These are phyloP conservation scores for Scatophagus argus DNA, from an alignment of 2,113 vertebrate species.

Conservation along the genomic window DNA sequence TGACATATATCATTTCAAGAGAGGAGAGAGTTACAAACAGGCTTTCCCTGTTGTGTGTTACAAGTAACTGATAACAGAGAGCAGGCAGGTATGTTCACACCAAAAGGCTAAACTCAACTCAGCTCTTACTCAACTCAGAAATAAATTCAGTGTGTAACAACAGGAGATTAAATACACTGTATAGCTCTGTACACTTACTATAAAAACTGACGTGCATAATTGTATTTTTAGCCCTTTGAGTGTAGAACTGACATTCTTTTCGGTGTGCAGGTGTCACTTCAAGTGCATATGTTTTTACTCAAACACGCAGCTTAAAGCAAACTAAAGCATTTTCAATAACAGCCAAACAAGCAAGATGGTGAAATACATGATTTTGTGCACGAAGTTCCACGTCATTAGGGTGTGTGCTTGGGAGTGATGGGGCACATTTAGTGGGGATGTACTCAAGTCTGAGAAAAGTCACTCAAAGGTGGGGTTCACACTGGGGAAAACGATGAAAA, in stretches of 20 bases:
- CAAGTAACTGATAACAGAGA: slow-evolving; percentile 19
- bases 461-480: slow-evolving; percentile 39
- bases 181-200: no score
- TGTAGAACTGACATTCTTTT: not conserved
- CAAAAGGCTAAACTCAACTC: not conserved
- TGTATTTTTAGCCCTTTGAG: no score
- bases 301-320: not conserved
- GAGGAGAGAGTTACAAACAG: slow-evolving; percentile 49
- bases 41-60: slow-evolving; percentile 6
- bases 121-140: not conserved
- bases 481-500: slow-evolving; percentile 56
- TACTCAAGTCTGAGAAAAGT: slow-evolving; percentile 22
- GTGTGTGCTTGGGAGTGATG: slow-evolving; percentile 23
- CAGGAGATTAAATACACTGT: no score
- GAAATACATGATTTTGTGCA: not conserved
- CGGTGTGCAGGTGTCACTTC: not conserved
- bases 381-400: not conserved
- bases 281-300: not conserved
- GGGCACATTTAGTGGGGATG: slow-evolving; percentile 9
- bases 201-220: no score
- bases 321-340: not conserved
- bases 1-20: not conserved
- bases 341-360: no score
- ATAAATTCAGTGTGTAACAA: no score
- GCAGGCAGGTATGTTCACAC: not conserved